A percentile compares a stretch with the other conserved stretches of the same genome.
Evolutionary conservation across 1,140 invertebrate species (phyloP).

Genomic region (Dolichoris vasculosae): DNA sequence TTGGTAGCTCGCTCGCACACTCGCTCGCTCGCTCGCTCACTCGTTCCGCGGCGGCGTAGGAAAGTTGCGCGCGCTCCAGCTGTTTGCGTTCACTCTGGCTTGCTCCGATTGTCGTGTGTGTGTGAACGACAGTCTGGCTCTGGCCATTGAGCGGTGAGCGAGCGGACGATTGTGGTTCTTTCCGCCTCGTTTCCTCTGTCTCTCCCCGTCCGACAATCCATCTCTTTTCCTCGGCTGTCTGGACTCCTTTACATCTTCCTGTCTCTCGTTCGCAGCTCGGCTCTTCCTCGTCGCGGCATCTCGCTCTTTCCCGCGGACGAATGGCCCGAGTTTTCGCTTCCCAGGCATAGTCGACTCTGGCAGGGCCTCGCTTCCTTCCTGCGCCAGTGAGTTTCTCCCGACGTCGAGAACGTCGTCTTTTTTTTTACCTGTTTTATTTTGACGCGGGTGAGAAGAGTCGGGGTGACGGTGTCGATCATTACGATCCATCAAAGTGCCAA

Average conservation of each 20-base stretch:
- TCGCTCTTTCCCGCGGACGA: not conserved
- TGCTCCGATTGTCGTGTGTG: not conserved
- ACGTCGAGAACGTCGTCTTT: no score
- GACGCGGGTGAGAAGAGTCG: no score
- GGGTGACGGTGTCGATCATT: no score
- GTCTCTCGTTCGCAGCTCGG: not conserved
- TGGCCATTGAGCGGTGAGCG: constrained; percentile 28
- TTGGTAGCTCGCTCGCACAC: not conserved
- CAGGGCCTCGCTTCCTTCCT: not conserved
- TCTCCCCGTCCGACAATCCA: not conserved
- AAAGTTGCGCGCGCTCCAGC: constrained; percentile 29
- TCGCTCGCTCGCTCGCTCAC: not conserved
- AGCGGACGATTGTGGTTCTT: not conserved
- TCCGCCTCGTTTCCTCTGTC: not conserved
- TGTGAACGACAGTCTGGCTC: constrained; percentile 19
- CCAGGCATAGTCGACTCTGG: not conserved
- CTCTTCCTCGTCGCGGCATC: not conserved
- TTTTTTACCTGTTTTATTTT: no score
- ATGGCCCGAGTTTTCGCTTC: not conserved
- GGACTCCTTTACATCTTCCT: not conserved
- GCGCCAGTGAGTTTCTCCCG: not conserved
- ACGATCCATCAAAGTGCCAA: not conserved
- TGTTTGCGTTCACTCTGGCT: not conserved
- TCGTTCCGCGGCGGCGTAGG: not conserved
- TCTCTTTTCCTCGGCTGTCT: not conserved